Base-by-base conservation (phyloP, 2,888 invertebrate species). In the Calameuta pallipes region DNA sequence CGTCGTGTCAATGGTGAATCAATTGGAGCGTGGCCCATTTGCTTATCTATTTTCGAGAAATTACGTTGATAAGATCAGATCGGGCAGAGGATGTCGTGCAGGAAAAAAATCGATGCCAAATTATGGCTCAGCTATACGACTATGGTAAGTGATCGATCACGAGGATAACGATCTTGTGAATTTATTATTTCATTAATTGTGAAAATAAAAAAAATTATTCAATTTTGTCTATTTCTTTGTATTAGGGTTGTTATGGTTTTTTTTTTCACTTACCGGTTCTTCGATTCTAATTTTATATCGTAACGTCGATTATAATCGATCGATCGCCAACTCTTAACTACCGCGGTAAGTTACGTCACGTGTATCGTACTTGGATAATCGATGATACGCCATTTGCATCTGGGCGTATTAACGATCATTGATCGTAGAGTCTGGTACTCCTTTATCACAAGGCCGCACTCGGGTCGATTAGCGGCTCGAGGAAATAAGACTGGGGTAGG, bases 101-200 rank as follows among this genome's bases (percentile, higher is more conserved):
- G 87, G 75, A 89, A 84, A 81, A 90, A 88, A 85, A 90, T 90
- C 80, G 88, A 89, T 82, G 85, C 86, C 73, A 90, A 89, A 83
- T 85, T 88, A 73, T 88, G 87, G 88, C 77, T 86, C 82, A 87
- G 87, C 80, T 88, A 88, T 77, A 82, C 85, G 76, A 87, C 85
- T 70, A 79, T 83, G 89, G 89, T 89, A 85, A 90, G 88, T 56
- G 56, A 56, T 56, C 56, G 56, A 56, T 9, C 2, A 56, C 2
- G 6, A 56, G 23, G 23, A 56, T 15, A 23, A 56, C 9, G 56
- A 56, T 23, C 2, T 23, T 56, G 2, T 23, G 56, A 56, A 56
- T 56, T 56, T 23, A 9, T 56, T 41, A 9, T 41, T 41, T 56
- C 23, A 23, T 23, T 23, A 23, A 9, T 56, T 2, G 6, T 56